phyloP scores from a whole-genome alignment of 1,140 invertebrate genomes.

The Bombus haemorrhoidalis region DNA sequence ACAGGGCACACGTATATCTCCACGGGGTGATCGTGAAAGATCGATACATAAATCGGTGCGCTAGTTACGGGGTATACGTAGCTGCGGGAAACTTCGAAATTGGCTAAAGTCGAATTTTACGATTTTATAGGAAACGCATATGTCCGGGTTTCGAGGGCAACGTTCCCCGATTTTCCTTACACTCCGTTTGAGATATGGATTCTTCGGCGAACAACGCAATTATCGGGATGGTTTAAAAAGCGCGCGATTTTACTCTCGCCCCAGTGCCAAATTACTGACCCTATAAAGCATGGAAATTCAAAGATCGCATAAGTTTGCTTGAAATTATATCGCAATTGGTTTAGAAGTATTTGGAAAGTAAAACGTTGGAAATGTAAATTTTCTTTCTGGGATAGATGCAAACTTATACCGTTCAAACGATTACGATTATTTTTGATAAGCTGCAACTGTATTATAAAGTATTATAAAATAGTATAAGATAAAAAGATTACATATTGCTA shows the following conservation, averaged over 20 bases:
- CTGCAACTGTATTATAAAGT: too few species aligned
- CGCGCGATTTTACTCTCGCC: not conserved
- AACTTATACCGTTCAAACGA: too few species aligned
- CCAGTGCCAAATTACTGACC: not conserved
- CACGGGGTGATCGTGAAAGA: not conserved
- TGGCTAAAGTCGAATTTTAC: conserved; percentile 33
- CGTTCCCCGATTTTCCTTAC: conserved; percentile 26
- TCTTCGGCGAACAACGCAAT: not conserved
- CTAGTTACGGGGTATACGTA: not conserved
- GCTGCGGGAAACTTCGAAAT: conserved; percentile 29
- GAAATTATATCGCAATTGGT: not conserved
- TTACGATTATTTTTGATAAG: too few species aligned
- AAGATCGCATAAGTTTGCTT: not conserved
- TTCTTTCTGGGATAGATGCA: not conserved
- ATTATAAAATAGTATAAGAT: too few species aligned
- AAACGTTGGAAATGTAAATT: not conserved
- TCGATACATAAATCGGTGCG: conserved; percentile 25
- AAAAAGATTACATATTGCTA: too few species aligned
- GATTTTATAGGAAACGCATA: conserved; percentile 50
- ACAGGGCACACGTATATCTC: not conserved
- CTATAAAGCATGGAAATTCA: not conserved
- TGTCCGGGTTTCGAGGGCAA: conserved; percentile 6
- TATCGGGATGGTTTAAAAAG: conserved; percentile 36
- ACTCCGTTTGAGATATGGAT: conserved; percentile 22
- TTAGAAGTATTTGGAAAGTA: not conserved